Evolutionary conservation across 2,797 vertebrate species (phyloP).

Genomic region (Myiothlypis chrysogaster): DNA sequence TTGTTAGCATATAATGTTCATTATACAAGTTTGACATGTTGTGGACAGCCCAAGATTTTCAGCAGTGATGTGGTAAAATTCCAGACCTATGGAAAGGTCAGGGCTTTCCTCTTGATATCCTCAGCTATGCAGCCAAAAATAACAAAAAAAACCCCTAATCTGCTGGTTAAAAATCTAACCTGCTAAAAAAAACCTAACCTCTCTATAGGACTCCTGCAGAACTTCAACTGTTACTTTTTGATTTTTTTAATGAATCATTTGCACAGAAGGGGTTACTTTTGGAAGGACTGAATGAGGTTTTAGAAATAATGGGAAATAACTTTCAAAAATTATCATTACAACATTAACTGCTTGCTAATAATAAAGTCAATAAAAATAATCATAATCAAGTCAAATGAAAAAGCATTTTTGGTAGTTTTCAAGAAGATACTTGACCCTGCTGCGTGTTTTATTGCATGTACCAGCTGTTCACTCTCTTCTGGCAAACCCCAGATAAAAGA

Average conservation of each 20-base stretch:
- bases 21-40: not conserved
- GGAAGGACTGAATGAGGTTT: not conserved
- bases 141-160: rapidly evolving
- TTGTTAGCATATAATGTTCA: not conserved
- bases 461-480: not conserved
- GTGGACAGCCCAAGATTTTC: not conserved
- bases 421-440: too few relatives aligned
- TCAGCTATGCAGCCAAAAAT: not conserved
- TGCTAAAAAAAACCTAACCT: not conserved
- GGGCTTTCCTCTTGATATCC: not conserved
- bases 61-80: not conserved
- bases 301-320: not conserved
- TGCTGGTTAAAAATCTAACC: not conserved
- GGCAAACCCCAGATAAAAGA: not conserved
- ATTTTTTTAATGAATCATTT: not conserved
- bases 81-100: not conserved
- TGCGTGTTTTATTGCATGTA: not conserved
- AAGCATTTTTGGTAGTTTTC: not conserved
- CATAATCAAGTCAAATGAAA: not conserved
- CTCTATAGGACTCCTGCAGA: not conserved
- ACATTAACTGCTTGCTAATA: not conserved
- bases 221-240: too few relatives aligned
- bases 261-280: not conserved
- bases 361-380: not conserved
- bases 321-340: not conserved